Evolutionary conservation across 2,888 invertebrate species (phyloP).

Genomic region (Pantelozetes paolii): DNA sequence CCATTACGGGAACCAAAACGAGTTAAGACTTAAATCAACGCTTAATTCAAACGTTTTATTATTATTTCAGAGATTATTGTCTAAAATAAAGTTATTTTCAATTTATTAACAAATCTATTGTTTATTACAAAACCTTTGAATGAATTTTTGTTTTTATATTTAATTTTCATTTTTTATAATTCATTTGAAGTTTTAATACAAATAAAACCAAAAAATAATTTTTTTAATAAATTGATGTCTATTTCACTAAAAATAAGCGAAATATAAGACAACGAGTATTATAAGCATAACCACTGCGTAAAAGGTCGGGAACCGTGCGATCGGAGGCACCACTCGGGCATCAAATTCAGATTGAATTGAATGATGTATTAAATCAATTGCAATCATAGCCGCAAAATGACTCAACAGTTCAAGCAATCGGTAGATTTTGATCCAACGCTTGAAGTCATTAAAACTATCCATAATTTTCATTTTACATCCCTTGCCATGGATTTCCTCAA

Average conservation of each 20-base stretch:
- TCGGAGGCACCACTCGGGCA: background rate
- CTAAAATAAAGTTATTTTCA: too few species aligned
- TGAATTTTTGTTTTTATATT: background rate
- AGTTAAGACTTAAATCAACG: too few species aligned
- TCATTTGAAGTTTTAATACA: slow-evolving; percentile 6
- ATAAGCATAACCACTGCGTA: background rate
- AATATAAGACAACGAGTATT: background rate
- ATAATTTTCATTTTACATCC: background rate
- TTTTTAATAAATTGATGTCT: background rate
- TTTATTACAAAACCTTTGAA: too few species aligned
- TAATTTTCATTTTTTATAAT: background rate
- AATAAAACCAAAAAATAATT: background rate
- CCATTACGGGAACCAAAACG: slow-evolving; percentile 4
- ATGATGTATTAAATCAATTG: background rate
- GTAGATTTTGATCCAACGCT: background rate
- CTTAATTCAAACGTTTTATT: too few species aligned
- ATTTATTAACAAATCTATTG: too few species aligned
- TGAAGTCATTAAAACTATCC: background rate
- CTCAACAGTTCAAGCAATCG: background rate
- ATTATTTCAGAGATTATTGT: too few species aligned
- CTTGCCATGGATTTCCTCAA: background rate
- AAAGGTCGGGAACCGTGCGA: background rate
- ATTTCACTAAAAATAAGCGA: background rate
- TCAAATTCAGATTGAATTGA: background rate
- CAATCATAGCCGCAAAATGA: background rate